phyloP scores from a whole-genome alignment of 2,797 vertebrate species.

The Oreonectes daqikongensis region DNA sequence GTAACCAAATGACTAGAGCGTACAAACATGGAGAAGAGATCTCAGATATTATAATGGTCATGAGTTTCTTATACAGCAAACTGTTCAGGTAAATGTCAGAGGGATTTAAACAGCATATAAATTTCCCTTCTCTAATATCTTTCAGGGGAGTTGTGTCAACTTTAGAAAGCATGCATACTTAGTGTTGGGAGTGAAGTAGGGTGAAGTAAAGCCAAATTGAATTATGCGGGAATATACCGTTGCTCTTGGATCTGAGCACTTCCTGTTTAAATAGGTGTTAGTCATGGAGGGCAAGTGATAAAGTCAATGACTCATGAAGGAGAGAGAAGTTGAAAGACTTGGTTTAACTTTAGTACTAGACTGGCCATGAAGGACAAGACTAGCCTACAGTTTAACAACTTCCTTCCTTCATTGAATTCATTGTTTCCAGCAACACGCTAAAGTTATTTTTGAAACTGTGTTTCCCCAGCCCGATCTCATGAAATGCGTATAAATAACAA shows the following conservation, averaged over 20 bases:
- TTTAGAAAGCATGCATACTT: not conserved
- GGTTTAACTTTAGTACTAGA: conserved; percentile 56
- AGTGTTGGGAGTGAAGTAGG: not conserved
- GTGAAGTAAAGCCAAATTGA: not conserved
- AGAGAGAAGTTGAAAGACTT: conserved; percentile 54
- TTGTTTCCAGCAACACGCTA: conserved; percentile 69
- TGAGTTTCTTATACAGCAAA: not conserved
- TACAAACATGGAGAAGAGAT: not conserved
- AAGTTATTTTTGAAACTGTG: conserved; percentile 73
- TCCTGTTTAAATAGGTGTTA: conserved; percentile 15
- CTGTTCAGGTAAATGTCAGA: not conserved
- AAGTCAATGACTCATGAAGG: conserved; percentile 7
- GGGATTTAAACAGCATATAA: not conserved
- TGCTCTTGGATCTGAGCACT: conserved; percentile 8
- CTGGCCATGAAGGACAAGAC: conserved; percentile 62
- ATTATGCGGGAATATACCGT: not conserved
- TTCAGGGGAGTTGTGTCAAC: not conserved
- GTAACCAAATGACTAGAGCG: not conserved
- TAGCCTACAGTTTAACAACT: conserved; percentile 73
- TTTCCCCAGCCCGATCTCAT: no score
- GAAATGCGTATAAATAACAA: no score
- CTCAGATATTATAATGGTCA: conserved; percentile 8
- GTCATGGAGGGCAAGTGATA: not conserved
- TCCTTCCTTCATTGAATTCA: conserved; percentile 73
- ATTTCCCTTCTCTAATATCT: not conserved